Evolutionary conservation across 2,797 vertebrate genomes (phyloP).

Genomic region (Pygocentrus nattereri): DNA sequence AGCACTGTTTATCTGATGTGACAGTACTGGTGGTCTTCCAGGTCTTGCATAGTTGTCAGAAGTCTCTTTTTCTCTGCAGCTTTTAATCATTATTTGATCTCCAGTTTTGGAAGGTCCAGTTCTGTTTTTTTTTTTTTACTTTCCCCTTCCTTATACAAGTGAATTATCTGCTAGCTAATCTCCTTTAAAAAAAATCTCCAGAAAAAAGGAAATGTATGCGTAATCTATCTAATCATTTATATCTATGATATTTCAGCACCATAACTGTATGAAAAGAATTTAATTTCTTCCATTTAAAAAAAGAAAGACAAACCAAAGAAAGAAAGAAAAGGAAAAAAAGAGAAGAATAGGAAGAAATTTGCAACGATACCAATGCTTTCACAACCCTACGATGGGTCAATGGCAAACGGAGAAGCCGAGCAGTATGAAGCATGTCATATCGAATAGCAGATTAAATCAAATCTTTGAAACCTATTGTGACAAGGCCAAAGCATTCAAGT

Average conservation of each 20-base stretch:
- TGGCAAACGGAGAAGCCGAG: background rate
- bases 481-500: slow-evolving; percentile 27
- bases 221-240: too few species aligned
- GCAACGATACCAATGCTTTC: background rate
- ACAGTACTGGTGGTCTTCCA: too few species aligned
- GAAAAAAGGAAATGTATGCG: too few species aligned
- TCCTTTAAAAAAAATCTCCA: too few species aligned
- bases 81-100: too few species aligned
- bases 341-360: background rate
- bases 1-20: too few species aligned
- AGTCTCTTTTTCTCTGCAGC: too few species aligned
- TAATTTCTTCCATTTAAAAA: background rate
- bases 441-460: slow-evolving; percentile 29
- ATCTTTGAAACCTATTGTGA: slow-evolving; percentile 15
- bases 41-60: too few species aligned
- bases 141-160: too few species aligned
- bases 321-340: background rate
- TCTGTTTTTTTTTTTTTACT: too few species aligned
- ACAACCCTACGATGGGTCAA: slow-evolving; percentile 4
- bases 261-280: background rate
- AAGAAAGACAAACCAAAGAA: background rate
- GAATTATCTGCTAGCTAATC: too few species aligned
- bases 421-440: slow-evolving; percentile 28
- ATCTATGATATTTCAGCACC: background rate
- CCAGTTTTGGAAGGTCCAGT: too few species aligned